Evolutionary conservation across 2,888 invertebrate genomes (phyloP), one percentile per base, ranked within the genome.

Genomic region (Leucoma salicis): DNA sequence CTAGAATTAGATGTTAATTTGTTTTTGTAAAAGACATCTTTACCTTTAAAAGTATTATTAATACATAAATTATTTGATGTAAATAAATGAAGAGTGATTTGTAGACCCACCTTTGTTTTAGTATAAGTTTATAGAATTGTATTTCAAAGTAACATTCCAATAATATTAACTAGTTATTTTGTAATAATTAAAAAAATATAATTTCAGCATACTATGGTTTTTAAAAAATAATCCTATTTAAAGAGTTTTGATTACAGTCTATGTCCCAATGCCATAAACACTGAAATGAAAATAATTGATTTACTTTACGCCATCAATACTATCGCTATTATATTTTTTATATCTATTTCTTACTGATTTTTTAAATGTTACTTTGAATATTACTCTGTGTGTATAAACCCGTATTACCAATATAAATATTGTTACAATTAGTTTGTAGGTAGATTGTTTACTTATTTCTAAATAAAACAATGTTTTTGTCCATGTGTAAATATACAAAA

Each of bases 41-140:
- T 86, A 73, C 88, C 88, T 57, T 62, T 50, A 34, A 72, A 70
- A 87, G 88, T 89, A 89, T 89, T 88, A 56, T 55, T 58, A n/a
- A n/a, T n/a, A 57, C 21, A 55, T 27, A 29, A 12, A 13, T n/a
- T n/a, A 13, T 29, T 27, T 31, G n/a, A 15, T 10, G 57, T 62
- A 55, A 59, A 56, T 63, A 49, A 57, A 61, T 3, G 21, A 8
- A 21, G 21, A 8, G 6, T 21, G 21, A 21, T 21, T 21, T 21
- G 1, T 21, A 1, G 8, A 5, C 1, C 8, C 1, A 21, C 2
- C 8, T 21, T 21, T 8, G 21, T 8, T 21, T 37, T 57, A 21
- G 52, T 53, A 43, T 18, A 16, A 36, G n/a, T n/a, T n/a, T n/a
- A 13, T 40, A 49, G 21, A 5, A 29, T 18, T 35, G 13, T 39